phyloP scores from a whole-genome alignment of 2,888 invertebrate species.

The Rhagonycha fulva region DNA sequence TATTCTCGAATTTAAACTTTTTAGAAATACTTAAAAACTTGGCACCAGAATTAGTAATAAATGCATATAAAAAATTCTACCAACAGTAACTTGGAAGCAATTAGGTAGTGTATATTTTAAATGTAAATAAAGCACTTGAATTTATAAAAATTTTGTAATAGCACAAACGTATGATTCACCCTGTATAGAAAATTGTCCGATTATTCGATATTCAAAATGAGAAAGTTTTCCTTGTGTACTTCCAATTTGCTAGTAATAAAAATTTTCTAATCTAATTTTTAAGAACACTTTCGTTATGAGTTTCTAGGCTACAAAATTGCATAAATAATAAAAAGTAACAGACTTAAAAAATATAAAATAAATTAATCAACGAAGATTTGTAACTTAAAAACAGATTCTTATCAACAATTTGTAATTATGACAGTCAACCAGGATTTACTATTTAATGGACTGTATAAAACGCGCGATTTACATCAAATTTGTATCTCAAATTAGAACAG shows the following conservation, averaged over 20 bases:
- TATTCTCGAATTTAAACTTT: not conserved
- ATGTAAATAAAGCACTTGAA: not conserved
- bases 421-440: not conserved
- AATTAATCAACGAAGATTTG: not conserved
- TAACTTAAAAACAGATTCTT: not conserved
- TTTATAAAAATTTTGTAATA: not conserved
- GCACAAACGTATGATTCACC: not conserved
- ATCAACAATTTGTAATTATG: not conserved
- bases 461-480: not conserved
- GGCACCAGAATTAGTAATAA: slow-evolving; percentile 1
- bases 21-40: not conserved
- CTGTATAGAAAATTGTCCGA: not conserved
- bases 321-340: not conserved
- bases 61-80: not conserved
- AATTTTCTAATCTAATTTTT: not conserved
- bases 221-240: not conserved
- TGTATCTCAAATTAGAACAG: not conserved
- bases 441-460: not conserved
- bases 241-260: slow-evolving; percentile 1
- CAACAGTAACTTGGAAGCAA: slow-evolving; percentile 1
- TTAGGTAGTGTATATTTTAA: not conserved
- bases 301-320: not conserved
- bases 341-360: not conserved
- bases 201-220: not conserved
- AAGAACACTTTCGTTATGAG: not conserved